These are phyloP conservation scores for Caretta caretta DNA, from an alignment of 2,113 vertebrate species.

Conservation along the genomic window DNA sequence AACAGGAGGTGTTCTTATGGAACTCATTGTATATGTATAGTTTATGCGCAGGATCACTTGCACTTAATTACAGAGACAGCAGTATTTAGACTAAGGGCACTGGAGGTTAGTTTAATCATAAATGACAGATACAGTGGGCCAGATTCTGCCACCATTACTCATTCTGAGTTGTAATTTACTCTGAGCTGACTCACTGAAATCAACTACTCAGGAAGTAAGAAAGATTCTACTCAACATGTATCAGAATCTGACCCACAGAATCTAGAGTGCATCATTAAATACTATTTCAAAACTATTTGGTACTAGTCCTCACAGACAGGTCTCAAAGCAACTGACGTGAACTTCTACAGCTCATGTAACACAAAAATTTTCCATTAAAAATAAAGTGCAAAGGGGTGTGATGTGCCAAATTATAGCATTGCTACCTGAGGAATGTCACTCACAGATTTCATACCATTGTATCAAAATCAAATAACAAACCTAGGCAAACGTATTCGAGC, in stretches of 20 bases:
- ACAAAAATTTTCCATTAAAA: neutral
- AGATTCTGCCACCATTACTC: neutral
- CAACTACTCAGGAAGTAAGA: neutral
- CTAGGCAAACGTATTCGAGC: rapidly evolving
- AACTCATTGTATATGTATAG: rapidly evolving
- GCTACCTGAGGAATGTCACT: neutral
- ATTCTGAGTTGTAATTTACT: neutral
- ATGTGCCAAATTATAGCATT: neutral
- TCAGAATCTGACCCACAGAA: neutral
- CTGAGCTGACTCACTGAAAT: neutral
- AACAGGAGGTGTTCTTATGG: neutral
- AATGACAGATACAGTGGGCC: neutral
- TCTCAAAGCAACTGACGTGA: neutral
- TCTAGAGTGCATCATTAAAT: no score
- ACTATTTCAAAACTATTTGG: no score
- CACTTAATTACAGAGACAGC: neutral
- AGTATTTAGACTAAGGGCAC: neutral
- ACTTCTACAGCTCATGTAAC: neutral
- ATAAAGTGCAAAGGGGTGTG: neutral
- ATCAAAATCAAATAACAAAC: neutral
- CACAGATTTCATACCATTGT: neutral
- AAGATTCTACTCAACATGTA: neutral
- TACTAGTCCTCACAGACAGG: neutral
- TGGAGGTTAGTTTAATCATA: slow-evolving; percentile 23
- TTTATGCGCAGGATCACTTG: slow-evolving; percentile 6